Evolutionary conservation across 2,888 invertebrate genomes (phyloP).

Genomic region (Colostygia pectinataria): DNA sequence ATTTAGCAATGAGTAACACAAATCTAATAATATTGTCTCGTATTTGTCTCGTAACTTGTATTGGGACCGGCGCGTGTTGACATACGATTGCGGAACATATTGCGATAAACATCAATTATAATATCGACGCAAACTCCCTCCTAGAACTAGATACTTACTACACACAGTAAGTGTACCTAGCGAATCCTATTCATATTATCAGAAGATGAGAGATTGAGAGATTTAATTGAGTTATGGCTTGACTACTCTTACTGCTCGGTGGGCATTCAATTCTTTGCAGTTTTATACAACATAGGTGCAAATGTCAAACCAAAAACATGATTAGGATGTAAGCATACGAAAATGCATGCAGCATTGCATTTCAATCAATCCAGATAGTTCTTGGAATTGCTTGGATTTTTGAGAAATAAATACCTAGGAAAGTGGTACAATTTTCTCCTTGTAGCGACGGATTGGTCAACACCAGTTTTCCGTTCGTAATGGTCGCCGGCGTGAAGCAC

Average conservation of each 20-base stretch:
- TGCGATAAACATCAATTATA: conserved; percentile 48
- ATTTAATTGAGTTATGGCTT: no score
- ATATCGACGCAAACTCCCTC: conserved; percentile 34
- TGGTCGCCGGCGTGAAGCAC: conserved; percentile 7
- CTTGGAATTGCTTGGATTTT: no score
- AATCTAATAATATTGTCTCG: conserved; percentile 25
- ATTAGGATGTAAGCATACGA: no score
- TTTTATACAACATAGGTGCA: no score
- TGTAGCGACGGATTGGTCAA: not conserved
- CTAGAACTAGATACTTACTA: not conserved
- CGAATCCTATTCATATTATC: no score
- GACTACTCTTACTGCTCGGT: no score
- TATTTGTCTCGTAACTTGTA: conserved; percentile 39
- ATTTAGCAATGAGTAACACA: conserved; percentile 25
- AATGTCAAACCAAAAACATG: no score
- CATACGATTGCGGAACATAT: conserved; percentile 47
- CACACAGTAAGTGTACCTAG: not conserved
- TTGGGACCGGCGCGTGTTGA: conserved; percentile 42
- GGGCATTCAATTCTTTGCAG: no score
- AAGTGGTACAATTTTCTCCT: conserved; percentile 7
- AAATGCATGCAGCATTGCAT: no score
- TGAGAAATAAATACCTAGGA: not conserved
- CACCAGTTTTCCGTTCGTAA: conserved; percentile 12
- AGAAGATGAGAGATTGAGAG: no score
- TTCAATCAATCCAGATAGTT: no score